Base-by-base conservation (phyloP, 1,140 invertebrate species). In the Bombus picipes region DNA sequence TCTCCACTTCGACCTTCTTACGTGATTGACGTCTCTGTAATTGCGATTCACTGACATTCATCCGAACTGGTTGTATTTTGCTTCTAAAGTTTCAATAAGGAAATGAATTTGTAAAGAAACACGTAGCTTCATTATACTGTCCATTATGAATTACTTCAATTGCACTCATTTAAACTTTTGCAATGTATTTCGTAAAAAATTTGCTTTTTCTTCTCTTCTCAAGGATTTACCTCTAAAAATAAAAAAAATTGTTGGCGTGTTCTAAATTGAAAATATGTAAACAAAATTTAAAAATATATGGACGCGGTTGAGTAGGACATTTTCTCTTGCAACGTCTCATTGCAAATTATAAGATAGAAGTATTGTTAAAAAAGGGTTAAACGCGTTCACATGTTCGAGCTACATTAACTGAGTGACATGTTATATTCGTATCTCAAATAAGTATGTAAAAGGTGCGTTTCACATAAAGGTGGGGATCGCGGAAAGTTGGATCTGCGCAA, bases 401-500 rank as follows among this genome's bases (percentile, higher is more conserved):
- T 12, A 57, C 25, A 28, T 83, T 70, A 62, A 76, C 18, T 32
- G 18, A 75, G 22, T 62, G 4, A 6, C 43, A 39, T 18, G 80
- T 28, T 59, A 39, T 65, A 59, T 57, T 81, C 72, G 32, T 70
- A 43, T 80, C 57, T 80, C 66, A 74, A 83, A 80, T 81, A n/a
- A 66, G 59, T 89, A 89, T 89, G 88, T 89, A 89, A 89, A 89
- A 89, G 76, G 85, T 87, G 89, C 72, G 89, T 90, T 90, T 87
- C 88, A 37, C 79, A 87, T 83, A 87, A 87, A 91, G 73, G 87
- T 91, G 83, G 88, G 85, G 86, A 92, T 82, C 79, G 81, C 83
- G 84, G 81, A 86, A 85, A 80, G 87, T 91, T 65, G 91, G 90
- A 94, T 94, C 93, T 94, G 93, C 93, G 94, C 94, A 94, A 92